Conservation (phyloP, 2,888 invertebrate genomes). For the Aelia acuminata region DNA sequence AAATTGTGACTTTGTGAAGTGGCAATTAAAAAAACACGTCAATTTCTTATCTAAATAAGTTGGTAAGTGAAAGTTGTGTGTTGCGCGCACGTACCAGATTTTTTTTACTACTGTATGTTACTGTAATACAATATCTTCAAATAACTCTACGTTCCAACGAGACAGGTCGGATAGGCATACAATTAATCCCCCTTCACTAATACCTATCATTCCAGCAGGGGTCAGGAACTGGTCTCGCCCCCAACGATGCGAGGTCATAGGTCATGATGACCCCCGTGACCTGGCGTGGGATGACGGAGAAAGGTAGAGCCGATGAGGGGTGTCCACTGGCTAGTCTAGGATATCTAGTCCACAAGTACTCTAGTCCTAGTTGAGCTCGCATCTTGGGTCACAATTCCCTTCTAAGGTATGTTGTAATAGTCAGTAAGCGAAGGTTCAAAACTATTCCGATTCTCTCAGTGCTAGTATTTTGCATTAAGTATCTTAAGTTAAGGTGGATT, state of each 20-base stretch:
- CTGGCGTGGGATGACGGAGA: constrained; percentile 30
- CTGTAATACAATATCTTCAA: too few relatives aligned
- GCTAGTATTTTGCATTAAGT: too few relatives aligned
- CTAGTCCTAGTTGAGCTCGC: not conserved
- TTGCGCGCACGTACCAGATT: too few relatives aligned
- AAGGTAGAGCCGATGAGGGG: not conserved
- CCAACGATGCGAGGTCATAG: not conserved
- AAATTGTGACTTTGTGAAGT: too few relatives aligned
- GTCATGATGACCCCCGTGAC: not conserved
- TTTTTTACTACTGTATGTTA: too few relatives aligned
- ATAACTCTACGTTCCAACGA: too few relatives aligned
- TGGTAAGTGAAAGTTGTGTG: too few relatives aligned
- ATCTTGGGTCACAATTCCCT: not conserved
- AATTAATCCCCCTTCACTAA: not conserved
- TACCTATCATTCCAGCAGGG: not conserved
- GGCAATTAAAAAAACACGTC: too few relatives aligned
- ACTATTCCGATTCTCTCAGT: too few relatives aligned
- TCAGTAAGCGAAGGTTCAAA: too few relatives aligned
- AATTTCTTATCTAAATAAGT: too few relatives aligned
- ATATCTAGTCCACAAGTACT: not conserved
- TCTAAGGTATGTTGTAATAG: not conserved
- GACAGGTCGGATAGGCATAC: not conserved
- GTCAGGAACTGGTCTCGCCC: constrained; percentile 15
- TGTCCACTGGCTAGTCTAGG: not conserved
- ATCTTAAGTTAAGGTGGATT: too few relatives aligned